Evolutionary conservation across 1,140 invertebrate species (phyloP).

Genomic region (Drosophila dunni): DNA sequence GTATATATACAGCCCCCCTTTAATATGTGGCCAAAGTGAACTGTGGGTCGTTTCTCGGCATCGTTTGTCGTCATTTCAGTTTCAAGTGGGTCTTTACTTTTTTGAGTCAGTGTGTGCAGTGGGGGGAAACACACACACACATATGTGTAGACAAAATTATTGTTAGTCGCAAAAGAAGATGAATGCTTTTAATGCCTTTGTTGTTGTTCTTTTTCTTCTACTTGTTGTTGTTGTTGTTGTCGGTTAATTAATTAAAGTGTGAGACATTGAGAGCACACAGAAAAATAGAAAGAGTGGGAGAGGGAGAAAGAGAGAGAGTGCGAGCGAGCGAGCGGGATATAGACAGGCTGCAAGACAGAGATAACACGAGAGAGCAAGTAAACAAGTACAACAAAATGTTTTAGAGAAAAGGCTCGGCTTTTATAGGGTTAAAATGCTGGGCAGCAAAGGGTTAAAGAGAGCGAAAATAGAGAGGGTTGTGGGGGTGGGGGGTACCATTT

Average conservation of each 20-base stretch:
- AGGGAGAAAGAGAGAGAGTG: constrained; percentile 16
- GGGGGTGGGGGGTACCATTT: neutral
- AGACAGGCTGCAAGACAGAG: constrained; percentile 29
- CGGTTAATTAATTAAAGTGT: constrained; percentile 74
- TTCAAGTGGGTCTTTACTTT: constrained; percentile 44
- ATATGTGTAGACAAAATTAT: constrained; percentile 36
- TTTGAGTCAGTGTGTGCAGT: constrained; percentile 12
- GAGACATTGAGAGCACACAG: constrained; percentile 59
- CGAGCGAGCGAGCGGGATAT: constrained; percentile 33
- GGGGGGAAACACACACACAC: neutral
- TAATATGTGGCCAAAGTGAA: neutral
- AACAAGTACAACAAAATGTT: neutral
- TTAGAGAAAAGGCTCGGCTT: no score
- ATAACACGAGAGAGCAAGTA: constrained; percentile 2
- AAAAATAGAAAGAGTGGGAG: constrained; percentile 3
- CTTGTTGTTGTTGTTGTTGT: constrained; percentile 44
- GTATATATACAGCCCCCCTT: neutral
- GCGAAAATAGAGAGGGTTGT: neutral
- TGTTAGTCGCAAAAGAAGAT: constrained; percentile 38
- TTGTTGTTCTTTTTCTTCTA: constrained; percentile 8
- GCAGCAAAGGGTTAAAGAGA: neutral
- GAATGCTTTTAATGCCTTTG: constrained; percentile 34
- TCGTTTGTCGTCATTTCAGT: constrained; percentile 50
- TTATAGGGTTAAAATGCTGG: neutral
- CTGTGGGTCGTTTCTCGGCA: constrained; percentile 21